Base-by-base conservation (phyloP, 2,888 invertebrate genomes). In the Pediacus dermestoides region DNA sequence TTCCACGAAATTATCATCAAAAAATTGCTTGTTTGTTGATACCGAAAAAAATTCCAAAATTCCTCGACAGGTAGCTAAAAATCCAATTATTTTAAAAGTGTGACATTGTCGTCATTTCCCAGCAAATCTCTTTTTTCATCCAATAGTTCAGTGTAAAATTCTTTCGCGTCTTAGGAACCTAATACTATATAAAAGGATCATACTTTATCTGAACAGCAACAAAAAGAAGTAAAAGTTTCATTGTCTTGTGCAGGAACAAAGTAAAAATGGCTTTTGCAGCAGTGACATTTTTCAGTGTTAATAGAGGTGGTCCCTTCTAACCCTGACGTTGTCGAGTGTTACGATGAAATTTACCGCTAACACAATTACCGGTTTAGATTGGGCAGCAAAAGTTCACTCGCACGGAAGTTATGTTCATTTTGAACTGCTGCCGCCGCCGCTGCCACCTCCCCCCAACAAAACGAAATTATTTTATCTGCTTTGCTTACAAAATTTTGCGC, bases 331-430 rank as follows among this genome's bases (percentile, higher is more conserved):
- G 58, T 61, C 56, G 60, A 57, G 60, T 58, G 57, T 60, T 61
- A 57, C 58, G 57, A 57, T 53, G 57, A 62, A 66, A 63, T 64
- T 64, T 66, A 64, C 63, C 64, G 64, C 63, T 61, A 64, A 66
- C 64, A 63, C 64, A 66, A 66, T 66, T 65, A 66, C 64, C 60
- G 60, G 63, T 65, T 64, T 64, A 64, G 61, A 64, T 65, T 64
- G 64, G 63, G 60, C 63, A 60, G 61, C 58, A 54, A 58, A 59
- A 60, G 59, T 57, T 60, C 63, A 58, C 54, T 61, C 61, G 59
- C 55, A 60, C 57, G 64, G 66, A 66, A 66, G 61, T 65, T 66
- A 66, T 66, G 65, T 62, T 64, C 65, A 63, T 61, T 66, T 63
- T 58, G 57, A 52, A 50, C 58, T 53, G 52, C 58, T 54, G 55